phyloP scores from a whole-genome alignment of 2,113 vertebrate genomes.

The Condylura cristata region DNA sequence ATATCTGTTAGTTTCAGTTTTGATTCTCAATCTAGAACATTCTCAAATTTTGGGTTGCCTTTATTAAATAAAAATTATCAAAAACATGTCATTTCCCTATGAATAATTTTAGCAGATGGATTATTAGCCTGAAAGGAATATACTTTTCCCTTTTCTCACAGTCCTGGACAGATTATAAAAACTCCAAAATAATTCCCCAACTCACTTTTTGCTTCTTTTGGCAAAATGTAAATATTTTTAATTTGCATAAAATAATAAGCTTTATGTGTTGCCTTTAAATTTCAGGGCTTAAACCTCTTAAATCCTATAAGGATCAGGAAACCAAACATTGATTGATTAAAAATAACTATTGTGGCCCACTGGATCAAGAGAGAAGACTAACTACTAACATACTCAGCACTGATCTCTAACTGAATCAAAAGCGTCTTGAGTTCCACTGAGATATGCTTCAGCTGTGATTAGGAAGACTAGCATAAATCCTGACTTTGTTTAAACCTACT shows the following conservation, averaged over 20 bases:
- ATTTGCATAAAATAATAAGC: not conserved
- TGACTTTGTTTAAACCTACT: conserved; percentile 20
- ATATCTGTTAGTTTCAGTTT: not conserved
- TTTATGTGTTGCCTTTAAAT: not conserved
- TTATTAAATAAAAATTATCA: not conserved
- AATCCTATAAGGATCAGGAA: not conserved
- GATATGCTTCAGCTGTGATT: not conserved
- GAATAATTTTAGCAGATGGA: not conserved
- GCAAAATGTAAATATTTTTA: not conserved
- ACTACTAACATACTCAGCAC: conserved; percentile 24
- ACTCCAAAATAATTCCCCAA: not conserved
- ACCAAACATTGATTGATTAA: not conserved
- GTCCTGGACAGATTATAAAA: not conserved
- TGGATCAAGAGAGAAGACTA: not conserved
- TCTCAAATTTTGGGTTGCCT: not conserved
- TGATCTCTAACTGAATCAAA: conserved; percentile 56
- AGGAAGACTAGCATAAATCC: not conserved
- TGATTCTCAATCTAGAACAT: not conserved
- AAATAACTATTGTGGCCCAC: not conserved
- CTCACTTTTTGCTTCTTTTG: not conserved
- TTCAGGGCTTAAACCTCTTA: not conserved
- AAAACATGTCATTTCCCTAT: not conserved
- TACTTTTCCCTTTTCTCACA: not conserved
- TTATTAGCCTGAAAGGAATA: not conserved
- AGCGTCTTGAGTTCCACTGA: conserved; percentile 42